These are phyloP conservation scores for Trichechus manatus DNA, from an alignment of 2,113 vertebrate genomes.

Conservation along the genomic window DNA sequence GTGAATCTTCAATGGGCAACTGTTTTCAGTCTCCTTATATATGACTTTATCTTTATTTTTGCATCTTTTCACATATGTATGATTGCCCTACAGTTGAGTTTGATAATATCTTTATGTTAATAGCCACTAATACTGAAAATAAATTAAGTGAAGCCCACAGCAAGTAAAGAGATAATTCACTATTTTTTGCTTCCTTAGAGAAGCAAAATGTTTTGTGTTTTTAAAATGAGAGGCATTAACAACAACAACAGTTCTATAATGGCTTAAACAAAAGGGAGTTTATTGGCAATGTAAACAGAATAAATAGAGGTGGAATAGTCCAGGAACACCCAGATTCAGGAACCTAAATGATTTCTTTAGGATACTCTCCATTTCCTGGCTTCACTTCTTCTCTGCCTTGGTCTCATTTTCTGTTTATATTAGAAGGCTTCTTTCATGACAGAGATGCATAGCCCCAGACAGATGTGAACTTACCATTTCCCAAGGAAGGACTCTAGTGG, in stretches of 20 bases:
- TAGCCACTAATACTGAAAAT: background rate
- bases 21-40: conserved; percentile 34
- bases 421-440: background rate
- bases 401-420: conserved; percentile 40
- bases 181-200: conserved; percentile 46
- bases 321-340: background rate
- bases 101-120: conserved; percentile 46
- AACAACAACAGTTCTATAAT: conserved; percentile 3
- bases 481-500: background rate
- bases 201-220: conserved; percentile 57
- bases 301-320: background rate
- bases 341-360: conserved; percentile 10
- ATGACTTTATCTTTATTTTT: conserved; percentile 45
- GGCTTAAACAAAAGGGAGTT: conserved; percentile 1
- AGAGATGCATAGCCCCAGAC: background rate
- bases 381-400: background rate
- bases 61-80: background rate
- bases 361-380: background rate
- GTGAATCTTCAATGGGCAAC: conserved; percentile 25
- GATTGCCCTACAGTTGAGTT: background rate
- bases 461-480: background rate
- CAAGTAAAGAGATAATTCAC: conserved; percentile 32
- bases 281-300: background rate
- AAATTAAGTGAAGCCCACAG: conserved; percentile 16
- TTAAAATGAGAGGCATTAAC: conserved; percentile 36